A percentile compares a stretch with the other conserved stretches of the same genome.
phyloP scores from a whole-genome alignment of 2,797 vertebrate species.

The Phrynocephalus guinanensis region DNA sequence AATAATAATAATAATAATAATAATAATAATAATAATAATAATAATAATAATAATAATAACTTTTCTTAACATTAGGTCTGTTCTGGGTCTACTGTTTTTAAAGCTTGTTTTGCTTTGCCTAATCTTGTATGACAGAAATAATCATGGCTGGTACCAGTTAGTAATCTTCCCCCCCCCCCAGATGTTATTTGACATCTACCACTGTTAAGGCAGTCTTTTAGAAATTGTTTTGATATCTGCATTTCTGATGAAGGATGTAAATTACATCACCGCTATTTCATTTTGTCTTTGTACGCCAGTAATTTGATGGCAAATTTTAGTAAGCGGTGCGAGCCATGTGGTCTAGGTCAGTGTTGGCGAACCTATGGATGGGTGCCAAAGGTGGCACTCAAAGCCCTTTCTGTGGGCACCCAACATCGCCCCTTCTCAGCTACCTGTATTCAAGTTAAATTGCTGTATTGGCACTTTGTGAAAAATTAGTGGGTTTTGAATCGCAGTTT shows the following conservation, averaged over 20 bases:
- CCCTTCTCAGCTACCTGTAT: too few species aligned
- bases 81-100: neutral
- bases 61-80: neutral
- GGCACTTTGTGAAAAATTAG: too few species aligned
- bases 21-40: too few species aligned
- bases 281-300: neutral
- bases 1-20: too few species aligned
- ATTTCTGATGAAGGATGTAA: conserved; percentile 4
- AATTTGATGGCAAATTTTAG: neutral
- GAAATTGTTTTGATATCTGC: rapidly evolving
- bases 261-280: conserved; percentile 47
- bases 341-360: neutral
- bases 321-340: conserved; percentile 28
- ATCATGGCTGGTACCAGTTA: neutral
- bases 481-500: too few species aligned
- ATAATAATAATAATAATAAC: too few species aligned
- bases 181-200: neutral
- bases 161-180: neutral
- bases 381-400: too few species aligned
- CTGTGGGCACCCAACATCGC: too few species aligned
- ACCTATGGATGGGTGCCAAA: too few species aligned
- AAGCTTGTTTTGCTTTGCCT: neutral
- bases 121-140: neutral
- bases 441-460: too few species aligned
- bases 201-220: neutral